These are phyloP conservation scores for Odobenus rosmarus DNA, from an alignment of 2,113 vertebrate species.

Conservation along the genomic window DNA sequence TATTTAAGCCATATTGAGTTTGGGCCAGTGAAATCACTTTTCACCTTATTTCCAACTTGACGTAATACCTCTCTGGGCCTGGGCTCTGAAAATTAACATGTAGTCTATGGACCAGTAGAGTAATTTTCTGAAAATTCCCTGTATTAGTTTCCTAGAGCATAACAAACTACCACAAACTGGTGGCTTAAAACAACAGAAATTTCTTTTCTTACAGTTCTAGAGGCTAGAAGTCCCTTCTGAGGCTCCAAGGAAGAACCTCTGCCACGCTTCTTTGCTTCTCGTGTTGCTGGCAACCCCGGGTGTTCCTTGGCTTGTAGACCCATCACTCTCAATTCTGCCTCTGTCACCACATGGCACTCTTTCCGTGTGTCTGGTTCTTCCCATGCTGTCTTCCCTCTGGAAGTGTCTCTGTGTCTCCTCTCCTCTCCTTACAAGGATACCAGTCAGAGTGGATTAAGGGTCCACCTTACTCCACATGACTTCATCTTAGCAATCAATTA, in stretches of 20 bases:
- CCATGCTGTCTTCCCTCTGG: neutral
- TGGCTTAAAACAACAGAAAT: neutral
- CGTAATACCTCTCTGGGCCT: neutral
- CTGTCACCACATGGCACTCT: neutral
- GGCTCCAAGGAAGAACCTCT: neutral
- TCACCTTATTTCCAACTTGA: neutral
- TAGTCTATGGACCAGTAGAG: neutral
- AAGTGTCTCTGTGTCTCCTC: neutral
- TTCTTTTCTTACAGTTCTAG: neutral
- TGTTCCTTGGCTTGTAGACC: neutral
- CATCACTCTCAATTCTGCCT: neutral
- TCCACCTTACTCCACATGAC: neutral
- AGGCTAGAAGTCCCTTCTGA: neutral
- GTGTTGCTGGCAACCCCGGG: neutral
- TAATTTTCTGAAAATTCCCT: neutral
- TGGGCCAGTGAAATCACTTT: conserved; percentile 3
- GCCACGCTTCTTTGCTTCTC: neutral
- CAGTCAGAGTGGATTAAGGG: neutral
- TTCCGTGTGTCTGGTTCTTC: neutral
- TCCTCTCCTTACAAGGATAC: neutral
- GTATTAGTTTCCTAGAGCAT: neutral
- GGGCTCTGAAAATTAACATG: neutral
- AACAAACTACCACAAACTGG: neutral
- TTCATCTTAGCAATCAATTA: neutral
- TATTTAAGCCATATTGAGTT: neutral